These are phyloP conservation scores for Heterohyrax brucei DNA, from an alignment of 2,797 vertebrate species.

Conservation along the genomic window DNA sequence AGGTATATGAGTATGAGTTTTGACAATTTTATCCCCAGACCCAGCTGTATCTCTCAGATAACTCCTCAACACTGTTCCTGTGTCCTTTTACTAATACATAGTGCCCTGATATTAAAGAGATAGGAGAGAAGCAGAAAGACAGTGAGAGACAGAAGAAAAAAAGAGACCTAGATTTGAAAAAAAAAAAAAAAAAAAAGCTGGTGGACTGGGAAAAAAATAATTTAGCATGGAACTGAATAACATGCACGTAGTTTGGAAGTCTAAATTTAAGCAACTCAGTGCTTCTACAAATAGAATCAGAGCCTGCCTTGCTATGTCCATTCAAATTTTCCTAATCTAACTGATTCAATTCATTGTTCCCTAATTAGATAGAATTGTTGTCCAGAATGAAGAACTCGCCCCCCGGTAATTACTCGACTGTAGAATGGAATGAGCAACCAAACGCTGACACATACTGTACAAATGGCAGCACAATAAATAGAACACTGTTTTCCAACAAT, in stretches of 20 bases:
- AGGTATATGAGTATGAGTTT: neutral
- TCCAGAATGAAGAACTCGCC: slow-evolving; percentile 89
- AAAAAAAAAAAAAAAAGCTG: slow-evolving; percentile 58
- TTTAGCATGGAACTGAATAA: slow-evolving; percentile 82
- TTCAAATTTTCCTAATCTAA: slow-evolving; percentile 85
- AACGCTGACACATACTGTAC: slow-evolving; percentile 90
- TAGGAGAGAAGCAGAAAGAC: neutral
- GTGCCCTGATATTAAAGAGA: neutral
- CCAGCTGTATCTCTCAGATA: neutral
- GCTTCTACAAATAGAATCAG: slow-evolving; percentile 65
- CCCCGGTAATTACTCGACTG: slow-evolving; percentile 91
- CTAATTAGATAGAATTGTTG: slow-evolving; percentile 91
- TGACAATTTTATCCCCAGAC: neutral
- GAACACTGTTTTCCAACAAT: slow-evolving; percentile 91
- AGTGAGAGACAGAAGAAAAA: neutral
- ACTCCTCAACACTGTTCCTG: neutral
- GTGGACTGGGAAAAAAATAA: slow-evolving; percentile 79
- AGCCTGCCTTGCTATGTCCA: slow-evolving; percentile 66
- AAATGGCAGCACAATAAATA: slow-evolving; percentile 91
- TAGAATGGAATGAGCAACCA: slow-evolving; percentile 91
- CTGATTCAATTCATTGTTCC: slow-evolving; percentile 89
- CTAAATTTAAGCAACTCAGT: slow-evolving; percentile 75
- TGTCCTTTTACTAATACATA: slow-evolving; percentile 50
- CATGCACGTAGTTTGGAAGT: slow-evolving; percentile 7
- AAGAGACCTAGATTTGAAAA: slow-evolving; percentile 2